Evolutionary conservation across 2,797 vertebrate species (phyloP).

Genomic region (Clarias pachynema): DNA sequence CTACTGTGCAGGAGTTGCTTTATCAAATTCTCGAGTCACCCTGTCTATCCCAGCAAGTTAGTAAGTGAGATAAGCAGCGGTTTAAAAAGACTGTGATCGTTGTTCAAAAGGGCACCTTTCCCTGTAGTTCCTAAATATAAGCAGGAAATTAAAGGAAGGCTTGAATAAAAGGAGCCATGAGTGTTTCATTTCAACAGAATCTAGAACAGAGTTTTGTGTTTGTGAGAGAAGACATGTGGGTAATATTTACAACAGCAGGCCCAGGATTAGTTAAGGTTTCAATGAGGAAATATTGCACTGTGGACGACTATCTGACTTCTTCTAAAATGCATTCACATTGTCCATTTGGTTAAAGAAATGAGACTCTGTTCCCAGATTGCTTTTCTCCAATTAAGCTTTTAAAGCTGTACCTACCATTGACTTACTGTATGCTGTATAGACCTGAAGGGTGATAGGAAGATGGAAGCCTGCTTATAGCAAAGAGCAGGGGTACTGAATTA

Average conservation of each 20-base stretch:
- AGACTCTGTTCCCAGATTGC: not conserved
- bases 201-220: slow-evolving; percentile 5
- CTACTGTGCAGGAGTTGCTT: not conserved
- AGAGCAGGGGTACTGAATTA: not conserved
- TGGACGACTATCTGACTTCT: not conserved
- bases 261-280: not conserved
- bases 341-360: not conserved
- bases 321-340: not conserved
- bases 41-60: not conserved
- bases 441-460: not conserved
- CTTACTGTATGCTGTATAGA: not conserved
- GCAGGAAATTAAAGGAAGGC: not conserved
- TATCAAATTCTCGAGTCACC: not conserved
- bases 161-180: not conserved
- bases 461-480: not conserved
- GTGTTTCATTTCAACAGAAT: slow-evolving; percentile 2
- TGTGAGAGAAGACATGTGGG: not conserved
- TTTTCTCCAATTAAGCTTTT: not conserved
- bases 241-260: slow-evolving; percentile 15
- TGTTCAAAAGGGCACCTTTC: not conserved
- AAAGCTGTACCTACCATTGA: not conserved
- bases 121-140: not conserved
- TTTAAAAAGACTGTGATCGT: slow-evolving; percentile 11
- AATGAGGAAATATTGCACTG: not conserved
- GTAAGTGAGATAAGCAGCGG: not conserved